Evolutionary conservation across 2,888 invertebrate species (phyloP), one percentile per base, ranked within the genome.

Genomic region (Melanchra persicariae): DNA sequence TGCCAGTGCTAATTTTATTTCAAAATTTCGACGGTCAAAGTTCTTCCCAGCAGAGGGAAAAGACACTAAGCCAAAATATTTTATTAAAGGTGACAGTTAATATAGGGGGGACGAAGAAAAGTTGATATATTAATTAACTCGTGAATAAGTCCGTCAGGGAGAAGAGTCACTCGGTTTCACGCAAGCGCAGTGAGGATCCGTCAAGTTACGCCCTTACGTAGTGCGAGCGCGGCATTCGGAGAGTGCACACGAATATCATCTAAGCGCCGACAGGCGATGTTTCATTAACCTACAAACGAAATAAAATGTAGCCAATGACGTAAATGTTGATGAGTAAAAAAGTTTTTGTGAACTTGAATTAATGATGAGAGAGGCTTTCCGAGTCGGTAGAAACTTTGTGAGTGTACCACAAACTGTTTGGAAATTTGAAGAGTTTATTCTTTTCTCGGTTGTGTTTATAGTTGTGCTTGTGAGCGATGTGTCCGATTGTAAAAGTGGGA

Each of bases 101-200:
- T 94, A 92, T 89, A 89, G 89, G 89, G 85, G 92, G 91, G 91
- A 87, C 86, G 74, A 90, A 91, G 92, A 94, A 95, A 95, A 95
- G 94, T 95, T 95, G 93, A 94, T 94, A 94, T 95, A 95, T 95
- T 95, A 95, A 95, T 95, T 95, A 95, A 95, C 94, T 94, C 88
- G 91, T 92, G 94, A 94, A 93, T 93, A 94, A 95, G 94, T 94
- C 94, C 88, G 93, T 91, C 91, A 92, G 91, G 91, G 90, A 89
- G 91, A 94, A 93, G 94, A 94, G 94, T 95, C 94, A 94, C 94
- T 94, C 89, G 84, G 91, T 88, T 92, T 87, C 84, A 92, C 95
- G 95, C 95, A 95, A 77, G 95, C 95, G 95, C 95, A 92, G 60
- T 91, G 86, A 87, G 88, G 86, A 86, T 77, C 82, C 85, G 86